Percentiles rank a stretch among this genome's conserved stretches.
Conservation (phyloP, 2,113 vertebrate species). For the Channa argus region DNA sequence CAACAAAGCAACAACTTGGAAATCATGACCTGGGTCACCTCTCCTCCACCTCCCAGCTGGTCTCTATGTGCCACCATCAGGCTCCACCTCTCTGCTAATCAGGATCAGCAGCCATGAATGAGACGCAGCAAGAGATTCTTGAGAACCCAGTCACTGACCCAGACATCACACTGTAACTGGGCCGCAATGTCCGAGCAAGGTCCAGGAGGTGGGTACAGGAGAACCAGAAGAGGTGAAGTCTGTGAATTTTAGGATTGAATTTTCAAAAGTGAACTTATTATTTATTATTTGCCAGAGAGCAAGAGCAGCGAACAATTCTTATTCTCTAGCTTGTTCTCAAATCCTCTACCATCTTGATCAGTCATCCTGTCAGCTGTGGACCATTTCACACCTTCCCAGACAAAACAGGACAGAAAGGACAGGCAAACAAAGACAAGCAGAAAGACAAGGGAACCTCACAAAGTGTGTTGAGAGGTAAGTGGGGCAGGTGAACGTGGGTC, state of each 20-base stretch:
- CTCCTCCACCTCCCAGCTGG: conserved; percentile 42
- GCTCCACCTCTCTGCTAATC: conserved; percentile 81
- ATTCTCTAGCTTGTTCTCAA: background rate
- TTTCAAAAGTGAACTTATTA: background rate
- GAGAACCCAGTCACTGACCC: conserved; percentile 49
- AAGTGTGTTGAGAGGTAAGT: conserved; percentile 64
- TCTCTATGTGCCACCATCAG: conserved; percentile 54
- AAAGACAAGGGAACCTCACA: conserved; percentile 6
- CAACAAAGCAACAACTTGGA: background rate
- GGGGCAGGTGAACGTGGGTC: conserved; percentile 25
- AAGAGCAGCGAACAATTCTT: background rate
- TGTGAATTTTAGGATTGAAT: background rate
- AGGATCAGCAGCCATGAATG: conserved; percentile 81
- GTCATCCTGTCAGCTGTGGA: background rate
- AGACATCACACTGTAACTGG: conserved; percentile 38
- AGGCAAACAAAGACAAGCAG: background rate
- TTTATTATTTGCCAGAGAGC: background rate
- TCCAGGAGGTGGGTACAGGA: background rate
- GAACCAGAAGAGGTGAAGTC: background rate
- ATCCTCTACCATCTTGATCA: background rate
- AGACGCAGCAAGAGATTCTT: conserved; percentile 48
- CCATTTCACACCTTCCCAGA: background rate
- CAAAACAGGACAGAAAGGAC: background rate
- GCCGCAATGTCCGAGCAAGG: background rate
- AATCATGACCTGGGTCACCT: conserved; percentile 32